Conservation (phyloP, 37 sponge, comb jelly and placozoan genomes). For the Theonella swinhoei region DNA sequence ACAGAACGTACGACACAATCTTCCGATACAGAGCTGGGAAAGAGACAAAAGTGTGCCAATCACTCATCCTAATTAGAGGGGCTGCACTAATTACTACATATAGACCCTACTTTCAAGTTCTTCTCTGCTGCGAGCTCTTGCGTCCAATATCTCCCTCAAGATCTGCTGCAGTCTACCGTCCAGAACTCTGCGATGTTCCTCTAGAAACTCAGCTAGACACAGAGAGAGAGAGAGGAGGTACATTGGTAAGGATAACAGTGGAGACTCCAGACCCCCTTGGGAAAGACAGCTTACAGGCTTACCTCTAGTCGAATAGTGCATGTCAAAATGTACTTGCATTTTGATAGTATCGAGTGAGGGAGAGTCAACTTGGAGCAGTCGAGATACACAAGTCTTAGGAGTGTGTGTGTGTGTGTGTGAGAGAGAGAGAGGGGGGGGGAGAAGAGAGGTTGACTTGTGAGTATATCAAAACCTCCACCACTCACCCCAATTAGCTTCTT, state of each 20-base stretch:
- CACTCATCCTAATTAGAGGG: no score
- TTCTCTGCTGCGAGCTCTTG: slow-evolving; percentile 91
- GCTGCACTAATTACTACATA: no score
- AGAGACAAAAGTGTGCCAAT: not conserved
- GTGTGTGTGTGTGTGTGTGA: not conserved
- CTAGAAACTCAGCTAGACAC: slow-evolving; percentile 80
- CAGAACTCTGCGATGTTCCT: slow-evolving; percentile 91
- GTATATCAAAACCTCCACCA: not conserved
- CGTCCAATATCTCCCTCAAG: slow-evolving; percentile 89
- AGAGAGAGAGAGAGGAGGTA: not conserved
- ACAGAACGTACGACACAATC: slow-evolving; percentile 90
- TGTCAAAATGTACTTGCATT: slow-evolving; percentile 99
- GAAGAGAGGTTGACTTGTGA: not conserved
- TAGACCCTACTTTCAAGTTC: slow-evolving; percentile 85
- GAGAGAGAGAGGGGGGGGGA: not conserved
- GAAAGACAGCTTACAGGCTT: not conserved
- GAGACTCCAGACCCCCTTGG: not conserved
- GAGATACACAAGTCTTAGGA: slow-evolving; percentile 77
- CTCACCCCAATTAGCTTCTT: slow-evolving; percentile 87
- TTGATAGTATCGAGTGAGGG: slow-evolving; percentile 95
- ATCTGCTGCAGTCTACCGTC: slow-evolving; percentile 82
- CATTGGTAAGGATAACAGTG: not conserved
- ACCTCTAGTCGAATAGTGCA: slow-evolving; percentile 97
- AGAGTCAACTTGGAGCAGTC: slow-evolving; percentile 69
- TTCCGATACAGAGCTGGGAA: slow-evolving; percentile 88